A percentile compares a stretch with the other conserved stretches of the same genome.
These are phyloP conservation scores for Bombus huntii DNA, from an alignment of 1,140 invertebrate species.

Conservation along the genomic window DNA sequence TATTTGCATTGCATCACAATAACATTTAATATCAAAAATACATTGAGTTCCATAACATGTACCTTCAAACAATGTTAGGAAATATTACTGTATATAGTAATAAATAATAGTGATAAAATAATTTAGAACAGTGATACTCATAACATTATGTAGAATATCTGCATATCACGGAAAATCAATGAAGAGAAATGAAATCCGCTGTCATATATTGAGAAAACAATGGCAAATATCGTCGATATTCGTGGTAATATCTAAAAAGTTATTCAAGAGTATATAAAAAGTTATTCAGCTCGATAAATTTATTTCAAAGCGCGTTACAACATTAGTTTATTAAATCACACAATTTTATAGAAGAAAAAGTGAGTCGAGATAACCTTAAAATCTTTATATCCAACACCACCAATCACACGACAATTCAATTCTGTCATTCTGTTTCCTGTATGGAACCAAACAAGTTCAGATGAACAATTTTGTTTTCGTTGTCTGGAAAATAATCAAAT, in stretches of 20 bases:
- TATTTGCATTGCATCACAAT: neutral
- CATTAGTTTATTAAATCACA: neutral
- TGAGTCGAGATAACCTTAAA: neutral
- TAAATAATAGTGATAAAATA: neutral
- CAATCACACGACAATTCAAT: neutral
- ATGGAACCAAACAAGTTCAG: neutral
- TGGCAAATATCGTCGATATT: neutral
- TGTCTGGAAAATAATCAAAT: neutral
- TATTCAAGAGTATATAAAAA: neutral
- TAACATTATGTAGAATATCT: neutral
- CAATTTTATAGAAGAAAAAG: neutral
- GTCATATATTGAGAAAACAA: neutral
- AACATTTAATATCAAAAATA: neutral
- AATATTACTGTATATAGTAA: neutral
- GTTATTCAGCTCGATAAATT: neutral
- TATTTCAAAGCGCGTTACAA: neutral
- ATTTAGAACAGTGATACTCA: neutral
- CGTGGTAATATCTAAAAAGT: neutral
- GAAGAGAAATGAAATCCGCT: constrained; percentile 1
- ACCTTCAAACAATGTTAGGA: neutral
- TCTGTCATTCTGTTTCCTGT: neutral
- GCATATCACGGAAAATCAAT: neutral
- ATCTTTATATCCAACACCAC: neutral
- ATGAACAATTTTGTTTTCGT: neutral
- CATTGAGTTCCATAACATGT: neutral